A percentile compares a stretch with the other conserved stretches of the same genome.
Evolutionary conservation across 2,797 vertebrate species (phyloP).

Genomic region (Crax fasciolata): DNA sequence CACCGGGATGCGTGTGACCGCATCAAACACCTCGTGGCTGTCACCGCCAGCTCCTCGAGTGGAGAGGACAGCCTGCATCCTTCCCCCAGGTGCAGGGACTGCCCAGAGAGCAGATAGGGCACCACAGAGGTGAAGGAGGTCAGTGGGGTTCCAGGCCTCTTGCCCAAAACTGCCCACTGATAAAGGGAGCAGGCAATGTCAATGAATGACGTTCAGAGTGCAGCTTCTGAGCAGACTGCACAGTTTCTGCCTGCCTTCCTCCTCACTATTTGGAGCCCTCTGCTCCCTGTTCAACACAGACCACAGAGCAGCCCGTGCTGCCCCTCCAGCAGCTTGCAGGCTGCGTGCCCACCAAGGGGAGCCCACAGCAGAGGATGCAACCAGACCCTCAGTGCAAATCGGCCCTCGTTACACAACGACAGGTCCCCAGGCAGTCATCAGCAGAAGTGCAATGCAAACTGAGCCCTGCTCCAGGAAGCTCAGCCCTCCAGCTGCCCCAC

Average conservation of each 20-base stretch:
- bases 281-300: accelerated
- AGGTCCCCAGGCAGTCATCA: background rate
- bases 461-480: background rate
- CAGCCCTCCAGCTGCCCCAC: accelerated
- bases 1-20: accelerated
- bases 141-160: background rate
- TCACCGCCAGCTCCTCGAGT: background rate
- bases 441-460: background rate
- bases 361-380: background rate
- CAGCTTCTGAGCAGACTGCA: background rate
- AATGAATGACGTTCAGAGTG: accelerated
- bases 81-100: background rate
- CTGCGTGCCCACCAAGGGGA: background rate
- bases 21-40: accelerated
- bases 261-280: background rate
- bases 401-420: background rate
- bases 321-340: background rate
- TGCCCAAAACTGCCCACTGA: background rate
- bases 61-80: background rate
- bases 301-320: background rate
- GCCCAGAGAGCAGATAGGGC: background rate
- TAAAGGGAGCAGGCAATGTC: background rate
- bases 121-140: background rate
- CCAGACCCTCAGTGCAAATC: background rate
- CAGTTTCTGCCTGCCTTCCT: background rate